Evolutionary conservation across 2,797 vertebrate species (phyloP).

Genomic region (Anguilla anguilla): DNA sequence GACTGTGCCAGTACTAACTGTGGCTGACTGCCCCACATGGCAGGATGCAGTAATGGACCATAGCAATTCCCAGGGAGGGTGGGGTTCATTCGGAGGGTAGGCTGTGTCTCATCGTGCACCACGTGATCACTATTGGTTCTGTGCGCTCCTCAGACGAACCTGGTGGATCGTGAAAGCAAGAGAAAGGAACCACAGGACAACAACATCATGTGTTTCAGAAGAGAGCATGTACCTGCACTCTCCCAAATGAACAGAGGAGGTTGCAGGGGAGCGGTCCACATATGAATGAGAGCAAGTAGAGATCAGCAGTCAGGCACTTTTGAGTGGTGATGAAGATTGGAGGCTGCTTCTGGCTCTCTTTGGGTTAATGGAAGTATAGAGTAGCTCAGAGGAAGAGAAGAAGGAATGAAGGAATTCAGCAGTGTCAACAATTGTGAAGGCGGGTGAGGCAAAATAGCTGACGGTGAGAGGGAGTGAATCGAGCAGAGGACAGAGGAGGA

Average conservation of each 20-base stretch:
- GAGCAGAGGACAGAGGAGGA: neutral
- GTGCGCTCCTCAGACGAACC: neutral
- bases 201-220: neutral
- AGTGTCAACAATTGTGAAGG: slow-evolving; percentile 9
- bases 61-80: neutral
- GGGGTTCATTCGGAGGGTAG: neutral
- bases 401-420: slow-evolving; percentile 5
- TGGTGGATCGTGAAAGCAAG: neutral
- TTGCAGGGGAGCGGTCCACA: neutral
- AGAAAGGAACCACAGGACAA: neutral
- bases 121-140: neutral
- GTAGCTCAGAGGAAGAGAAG: neutral
- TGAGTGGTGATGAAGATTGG: neutral
- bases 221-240: neutral
- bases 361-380: neutral
- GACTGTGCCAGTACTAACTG: neutral
- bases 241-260: neutral
- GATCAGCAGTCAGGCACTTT: neutral
- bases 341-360: neutral
- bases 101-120: neutral
- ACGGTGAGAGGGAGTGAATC: neutral
- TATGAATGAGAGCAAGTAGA: neutral
- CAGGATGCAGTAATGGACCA: neutral
- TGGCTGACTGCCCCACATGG: neutral
- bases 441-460: neutral